phyloP scores from a whole-genome alignment of 2,113 vertebrate genomes.

The Brachypodius melanocephalos region DNA sequence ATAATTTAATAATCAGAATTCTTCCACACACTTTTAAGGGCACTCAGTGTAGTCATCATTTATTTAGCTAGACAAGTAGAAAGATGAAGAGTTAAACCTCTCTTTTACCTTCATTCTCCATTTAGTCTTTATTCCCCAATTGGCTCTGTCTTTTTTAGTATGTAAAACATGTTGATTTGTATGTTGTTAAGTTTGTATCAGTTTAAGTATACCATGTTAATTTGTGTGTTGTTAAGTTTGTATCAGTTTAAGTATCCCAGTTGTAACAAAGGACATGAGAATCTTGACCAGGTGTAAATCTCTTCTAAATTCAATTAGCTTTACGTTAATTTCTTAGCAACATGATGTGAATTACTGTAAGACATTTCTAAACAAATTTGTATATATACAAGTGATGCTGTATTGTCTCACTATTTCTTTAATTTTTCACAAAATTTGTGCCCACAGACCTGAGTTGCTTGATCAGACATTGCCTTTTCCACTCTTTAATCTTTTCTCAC shows the following conservation, averaged over 20 bases:
- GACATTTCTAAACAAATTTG: background rate
- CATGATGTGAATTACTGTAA: background rate
- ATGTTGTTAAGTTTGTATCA: background rate
- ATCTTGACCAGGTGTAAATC: background rate
- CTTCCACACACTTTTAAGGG: background rate
- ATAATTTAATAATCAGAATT: background rate
- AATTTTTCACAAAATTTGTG: background rate
- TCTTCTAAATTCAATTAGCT: background rate
- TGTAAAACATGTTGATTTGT: background rate
- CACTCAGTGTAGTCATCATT: background rate
- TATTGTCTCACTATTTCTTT: background rate
- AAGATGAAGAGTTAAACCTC: background rate
- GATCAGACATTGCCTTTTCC: background rate
- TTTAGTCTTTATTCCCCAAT: background rate
- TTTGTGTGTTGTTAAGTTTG: background rate
- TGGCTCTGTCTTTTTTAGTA: background rate
- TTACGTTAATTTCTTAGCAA: background rate
- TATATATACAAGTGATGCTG: background rate
- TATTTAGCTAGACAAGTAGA: background rate
- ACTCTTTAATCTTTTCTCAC: background rate
- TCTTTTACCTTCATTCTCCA: background rate
- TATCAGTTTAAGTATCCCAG: background rate
- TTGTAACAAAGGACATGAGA: background rate
- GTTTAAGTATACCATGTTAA: background rate
- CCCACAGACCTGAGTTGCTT: background rate